Evolutionary conservation across 2,113 vertebrate species (phyloP).

Genomic region (Channa maculata): DNA sequence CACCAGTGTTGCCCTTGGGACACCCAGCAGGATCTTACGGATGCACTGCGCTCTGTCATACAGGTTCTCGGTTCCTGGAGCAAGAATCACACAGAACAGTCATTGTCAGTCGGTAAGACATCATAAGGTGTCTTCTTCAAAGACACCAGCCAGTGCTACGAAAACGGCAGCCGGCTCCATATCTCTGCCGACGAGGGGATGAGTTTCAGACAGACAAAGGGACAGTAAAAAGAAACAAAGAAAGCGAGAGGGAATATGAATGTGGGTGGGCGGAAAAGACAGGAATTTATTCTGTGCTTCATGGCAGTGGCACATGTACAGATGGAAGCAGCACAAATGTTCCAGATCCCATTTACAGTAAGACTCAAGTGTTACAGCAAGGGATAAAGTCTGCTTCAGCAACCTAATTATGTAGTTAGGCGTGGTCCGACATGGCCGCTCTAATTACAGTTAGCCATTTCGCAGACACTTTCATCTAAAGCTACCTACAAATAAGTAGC

Average conservation of each 20-base stretch:
- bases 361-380: background rate
- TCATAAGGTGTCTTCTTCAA: slow-evolving; percentile 7
- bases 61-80: slow-evolving; percentile 95
- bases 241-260: slow-evolving; percentile 9
- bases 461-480: too few species aligned
- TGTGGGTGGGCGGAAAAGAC: slow-evolving; percentile 23
- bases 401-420: too few species aligned
- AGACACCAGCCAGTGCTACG: background rate
- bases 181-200: slow-evolving; percentile 22
- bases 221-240: slow-evolving; percentile 24
- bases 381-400: background rate
- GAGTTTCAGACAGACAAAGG: slow-evolving; percentile 44
- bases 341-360: slow-evolving; percentile 5
- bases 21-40: slow-evolving; percentile 93
- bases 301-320: background rate
- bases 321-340: slow-evolving; percentile 27
- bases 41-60: slow-evolving; percentile 96
- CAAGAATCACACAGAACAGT: slow-evolving; percentile 8
- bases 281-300: slow-evolving; percentile 9
- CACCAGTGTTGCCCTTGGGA: slow-evolving; percentile 92
- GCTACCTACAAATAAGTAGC: too few species aligned
- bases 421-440: too few species aligned
- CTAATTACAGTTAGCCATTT: too few species aligned
- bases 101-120: slow-evolving; percentile 2
- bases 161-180: background rate